Percentiles rank a stretch among this genome's conserved stretches.
These are phyloP conservation scores for Sinocyclocheilus anophthalmus DNA, from an alignment of 2,113 vertebrate species.

Conservation along the genomic window DNA sequence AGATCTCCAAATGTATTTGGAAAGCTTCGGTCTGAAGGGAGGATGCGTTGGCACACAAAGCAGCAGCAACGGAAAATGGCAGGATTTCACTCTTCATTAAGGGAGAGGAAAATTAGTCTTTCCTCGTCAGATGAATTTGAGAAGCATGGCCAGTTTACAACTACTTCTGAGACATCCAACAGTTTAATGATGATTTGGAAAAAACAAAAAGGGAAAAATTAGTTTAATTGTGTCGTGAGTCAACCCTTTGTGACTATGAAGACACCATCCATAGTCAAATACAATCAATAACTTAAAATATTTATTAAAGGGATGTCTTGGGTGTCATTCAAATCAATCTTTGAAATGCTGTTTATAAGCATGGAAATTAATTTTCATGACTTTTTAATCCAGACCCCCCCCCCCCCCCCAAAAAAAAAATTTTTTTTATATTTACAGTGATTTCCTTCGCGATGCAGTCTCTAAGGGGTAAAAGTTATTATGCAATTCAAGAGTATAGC, in stretches of 20 bases:
- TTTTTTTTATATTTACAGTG: not conserved
- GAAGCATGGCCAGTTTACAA: constrained; percentile 48
- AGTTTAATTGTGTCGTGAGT: no score
- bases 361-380: not conserved
- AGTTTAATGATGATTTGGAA: not conserved
- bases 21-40: constrained; percentile 57
- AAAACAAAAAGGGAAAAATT: not conserved
- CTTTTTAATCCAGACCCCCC: no score
- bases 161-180: constrained; percentile 24
- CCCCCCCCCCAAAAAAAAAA: no score
- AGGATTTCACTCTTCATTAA: constrained; percentile 70
- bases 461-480: not conserved
- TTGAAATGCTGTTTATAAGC: not conserved
- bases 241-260: not conserved
- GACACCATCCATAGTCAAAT: not conserved
- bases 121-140: constrained; percentile 58
- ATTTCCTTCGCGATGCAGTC: not conserved
- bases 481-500: not conserved
- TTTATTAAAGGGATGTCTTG: not conserved
- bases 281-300: not conserved
- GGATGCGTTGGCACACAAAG: constrained; percentile 52
- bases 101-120: constrained; percentile 65
- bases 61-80: constrained; percentile 51
- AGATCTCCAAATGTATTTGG: constrained; percentile 61
- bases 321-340: not conserved